A percentile compares a stretch with the other conserved stretches of the same genome.
Evolutionary conservation across 2,113 vertebrate species (phyloP).

Genomic region (Notarius lentiginosus): DNA sequence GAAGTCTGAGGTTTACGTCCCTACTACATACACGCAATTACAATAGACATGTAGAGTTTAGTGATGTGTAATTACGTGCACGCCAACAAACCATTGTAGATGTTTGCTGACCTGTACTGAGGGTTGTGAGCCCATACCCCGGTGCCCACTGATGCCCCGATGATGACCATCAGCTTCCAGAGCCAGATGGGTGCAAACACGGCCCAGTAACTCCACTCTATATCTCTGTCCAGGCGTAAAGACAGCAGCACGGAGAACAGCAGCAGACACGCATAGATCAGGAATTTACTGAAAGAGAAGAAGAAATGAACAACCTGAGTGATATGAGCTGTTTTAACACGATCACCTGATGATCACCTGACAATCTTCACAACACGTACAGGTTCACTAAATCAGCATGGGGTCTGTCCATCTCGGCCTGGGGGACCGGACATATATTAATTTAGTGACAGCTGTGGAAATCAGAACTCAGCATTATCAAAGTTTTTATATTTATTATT

Average conservation of each 20-base stretch:
- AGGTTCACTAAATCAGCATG: neutral
- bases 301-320: neutral
- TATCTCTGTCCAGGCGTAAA: constrained; percentile 89
- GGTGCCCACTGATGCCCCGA: constrained; percentile 91
- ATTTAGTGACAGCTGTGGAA: neutral
- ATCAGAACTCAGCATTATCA: neutral
- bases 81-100: neutral
- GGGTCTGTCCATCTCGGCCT: neutral
- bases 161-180: constrained; percentile 96
- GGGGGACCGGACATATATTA: fast-evolving
- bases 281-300: constrained; percentile 83
- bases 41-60: neutral
- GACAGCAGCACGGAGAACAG: constrained; percentile 95
- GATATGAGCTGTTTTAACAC: neutral
- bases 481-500: neutral
- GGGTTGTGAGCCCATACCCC: constrained; percentile 98
- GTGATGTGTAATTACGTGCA: neutral
- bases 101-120: constrained; percentile 86
- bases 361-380: neutral
- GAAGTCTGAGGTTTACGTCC: neutral
- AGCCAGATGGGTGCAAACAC: constrained; percentile 98
- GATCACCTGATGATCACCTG: neutral
- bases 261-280: constrained; percentile 95
- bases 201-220: constrained; percentile 98
- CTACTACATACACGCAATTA: neutral